Evolutionary conservation across 2,113 vertebrate genomes (phyloP), one percentile per base, ranked within the genome.

Genomic region (Datnioides undecimradiatus): DNA sequence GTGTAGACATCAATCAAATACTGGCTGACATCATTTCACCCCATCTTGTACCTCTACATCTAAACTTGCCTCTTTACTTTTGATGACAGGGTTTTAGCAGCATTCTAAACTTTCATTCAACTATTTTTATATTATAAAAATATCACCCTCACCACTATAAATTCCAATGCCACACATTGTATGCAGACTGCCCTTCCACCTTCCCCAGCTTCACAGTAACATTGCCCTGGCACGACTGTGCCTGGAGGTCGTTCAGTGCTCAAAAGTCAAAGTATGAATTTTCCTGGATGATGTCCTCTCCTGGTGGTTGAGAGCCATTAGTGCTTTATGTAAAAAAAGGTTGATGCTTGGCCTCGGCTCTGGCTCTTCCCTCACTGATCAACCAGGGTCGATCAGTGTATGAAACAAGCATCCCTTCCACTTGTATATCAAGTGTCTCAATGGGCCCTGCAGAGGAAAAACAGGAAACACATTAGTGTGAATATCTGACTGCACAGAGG

Each of bases 371-470:
- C 33, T 75, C 40, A 48, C 49, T 33, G 83, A 86, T 68, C 70
- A 80, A 33, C 68, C 38, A 8, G 67, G 76, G 75, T 70, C 25
- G 68, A 90, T 80, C 43, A 31, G 66, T 23, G 63, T 41, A 41
- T 27, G 73, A 67, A 79, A 85, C 60, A 33, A 86, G 78, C 71
- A 45, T 60, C 63, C 78, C 67, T 73, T 85, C 83, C 78, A 69
- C 80, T 89, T 17, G 48, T 49, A 43, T 54, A 68, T 75, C 75
- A 58, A 81, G 76, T 45, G 52, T 73, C 67, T 78, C 79, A 78
- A 72, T 64, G 80, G 86, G 81, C 84, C 84, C 93, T 95, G 93
- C 59, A 66, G 83, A 72, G 59, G 71, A 46, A 87, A 72, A 60
- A 83, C 25, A 82, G 69, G 83, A 90, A 83, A 79, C 40, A 64